phyloP scores from a whole-genome alignment of 2,113 vertebrate genomes.

The Pygoscelis antarcticus region DNA sequence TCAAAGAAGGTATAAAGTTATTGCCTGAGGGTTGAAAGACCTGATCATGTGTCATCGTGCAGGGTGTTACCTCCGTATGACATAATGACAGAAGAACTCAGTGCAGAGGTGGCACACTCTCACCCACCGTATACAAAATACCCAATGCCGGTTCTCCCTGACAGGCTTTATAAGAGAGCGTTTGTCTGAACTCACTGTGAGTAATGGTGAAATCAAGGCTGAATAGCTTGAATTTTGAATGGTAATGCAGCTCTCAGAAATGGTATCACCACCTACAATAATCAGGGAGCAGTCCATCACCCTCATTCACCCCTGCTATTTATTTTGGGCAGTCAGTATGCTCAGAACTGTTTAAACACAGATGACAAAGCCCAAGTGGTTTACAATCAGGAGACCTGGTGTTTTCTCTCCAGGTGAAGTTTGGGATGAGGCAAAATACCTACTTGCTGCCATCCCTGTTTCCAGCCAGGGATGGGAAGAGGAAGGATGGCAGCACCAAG shows the following conservation, averaged over 20 bases:
- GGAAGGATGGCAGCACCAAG: no score
- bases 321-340: background rate
- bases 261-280: background rate
- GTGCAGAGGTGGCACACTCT: background rate
- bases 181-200: background rate
- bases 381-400: background rate
- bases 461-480: background rate
- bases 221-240: background rate
- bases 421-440: background rate
- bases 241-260: background rate
- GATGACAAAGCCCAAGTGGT: background rate
- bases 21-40: background rate
- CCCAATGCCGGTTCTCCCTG: background rate
- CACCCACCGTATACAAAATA: background rate
- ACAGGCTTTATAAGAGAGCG: background rate
- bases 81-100: accelerated
- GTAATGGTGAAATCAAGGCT: background rate
- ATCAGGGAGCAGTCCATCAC: background rate
- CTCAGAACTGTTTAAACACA: background rate
- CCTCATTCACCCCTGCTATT: background rate
- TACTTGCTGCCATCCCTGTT: background rate
- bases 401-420: background rate
- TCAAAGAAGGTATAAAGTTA: background rate
- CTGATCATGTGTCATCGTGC: accelerated
- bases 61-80: background rate